A percentile compares a stretch with the other conserved stretches of the same genome.
These are phyloP conservation scores for Poeciliopsis paucimaculata DNA, from an alignment of 2,797 vertebrate species.

Conservation along the genomic window DNA sequence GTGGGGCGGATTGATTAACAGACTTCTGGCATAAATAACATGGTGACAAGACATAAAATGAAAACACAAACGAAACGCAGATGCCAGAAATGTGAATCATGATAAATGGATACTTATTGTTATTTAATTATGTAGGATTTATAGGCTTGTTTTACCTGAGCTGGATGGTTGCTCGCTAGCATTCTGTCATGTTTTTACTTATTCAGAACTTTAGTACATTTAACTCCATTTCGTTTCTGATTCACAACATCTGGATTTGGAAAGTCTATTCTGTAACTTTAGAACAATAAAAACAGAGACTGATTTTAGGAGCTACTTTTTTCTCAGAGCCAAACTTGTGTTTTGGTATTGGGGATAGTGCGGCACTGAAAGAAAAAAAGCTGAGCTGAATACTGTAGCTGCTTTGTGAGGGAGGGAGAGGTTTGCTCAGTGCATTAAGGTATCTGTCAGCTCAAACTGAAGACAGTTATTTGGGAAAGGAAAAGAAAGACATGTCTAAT, in stretches of 20 bases:
- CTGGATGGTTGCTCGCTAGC: not conserved
- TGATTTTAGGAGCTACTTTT: not conserved
- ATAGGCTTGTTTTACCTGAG: not conserved
- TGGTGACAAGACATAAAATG: not conserved
- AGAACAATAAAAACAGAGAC: not conserved
- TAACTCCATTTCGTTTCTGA: not conserved
- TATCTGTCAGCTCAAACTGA: conserved; percentile 52
- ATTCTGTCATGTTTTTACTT: not conserved
- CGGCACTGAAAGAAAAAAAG: not conserved
- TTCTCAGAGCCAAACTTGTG: not conserved
- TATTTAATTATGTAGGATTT: not conserved
- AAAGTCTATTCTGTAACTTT: not conserved
- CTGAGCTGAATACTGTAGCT: not conserved
- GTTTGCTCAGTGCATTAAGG: conserved; percentile 50
- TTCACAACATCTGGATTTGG: not conserved
- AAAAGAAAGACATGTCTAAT: conserved; percentile 33
- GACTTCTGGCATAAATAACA: not conserved
- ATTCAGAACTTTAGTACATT: not conserved
- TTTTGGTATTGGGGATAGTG: not conserved
- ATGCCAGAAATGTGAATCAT: not conserved
- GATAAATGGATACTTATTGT: not conserved
- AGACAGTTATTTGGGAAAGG: conserved; percentile 48
- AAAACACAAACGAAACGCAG: not conserved
- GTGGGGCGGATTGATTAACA: not conserved
- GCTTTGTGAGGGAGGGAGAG: not conserved